These are phyloP conservation scores for Hyppa rectilinea DNA, from an alignment of 2,888 invertebrate genomes.

Conservation along the genomic window DNA sequence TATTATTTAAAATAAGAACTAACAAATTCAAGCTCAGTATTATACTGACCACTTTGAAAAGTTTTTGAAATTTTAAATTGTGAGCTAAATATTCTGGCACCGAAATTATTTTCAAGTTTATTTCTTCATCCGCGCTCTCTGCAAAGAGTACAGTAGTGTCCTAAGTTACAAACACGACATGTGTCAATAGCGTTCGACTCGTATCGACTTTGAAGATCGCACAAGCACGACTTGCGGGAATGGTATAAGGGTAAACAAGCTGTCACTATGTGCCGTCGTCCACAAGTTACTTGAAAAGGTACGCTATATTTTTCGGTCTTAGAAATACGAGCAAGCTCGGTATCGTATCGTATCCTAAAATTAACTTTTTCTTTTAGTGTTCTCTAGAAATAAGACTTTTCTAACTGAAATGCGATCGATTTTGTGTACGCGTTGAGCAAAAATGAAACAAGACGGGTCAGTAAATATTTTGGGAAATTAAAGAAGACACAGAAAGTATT, in stretches of 20 bases:
- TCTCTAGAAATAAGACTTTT: constrained; percentile 17
- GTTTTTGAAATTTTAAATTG: constrained; percentile 20
- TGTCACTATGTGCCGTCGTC: constrained; percentile 41
- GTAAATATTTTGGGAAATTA: constrained; percentile 46
- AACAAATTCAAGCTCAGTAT: constrained; percentile 36
- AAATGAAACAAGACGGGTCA: constrained; percentile 3
- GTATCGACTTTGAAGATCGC: constrained; percentile 55
- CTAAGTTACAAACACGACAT: constrained; percentile 50
- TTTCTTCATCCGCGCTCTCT: constrained; percentile 24
- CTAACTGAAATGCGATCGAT: constrained; percentile 13
- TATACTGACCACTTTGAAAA: constrained; percentile 12
- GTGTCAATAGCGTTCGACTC: constrained; percentile 55
- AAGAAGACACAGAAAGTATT: constrained; percentile 50
- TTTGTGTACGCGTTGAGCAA: neutral
- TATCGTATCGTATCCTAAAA: constrained; percentile 29
- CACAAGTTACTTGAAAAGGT: constrained; percentile 54
- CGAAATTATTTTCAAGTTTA: constrained; percentile 14
- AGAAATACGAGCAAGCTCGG: constrained; percentile 24
- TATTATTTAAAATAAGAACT: constrained; percentile 40
- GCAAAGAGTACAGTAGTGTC: constrained; percentile 15
- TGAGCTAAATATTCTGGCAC: constrained; percentile 23
- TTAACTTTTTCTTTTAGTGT: constrained; percentile 43
- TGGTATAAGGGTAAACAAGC: constrained; percentile 52
- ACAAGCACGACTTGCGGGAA: constrained; percentile 24
- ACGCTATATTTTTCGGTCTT: constrained; percentile 45